A percentile compares a stretch with the other conserved stretches of the same genome.
Conservation (phyloP, 2,888 invertebrate species). For the Agrochola circellaris region DNA sequence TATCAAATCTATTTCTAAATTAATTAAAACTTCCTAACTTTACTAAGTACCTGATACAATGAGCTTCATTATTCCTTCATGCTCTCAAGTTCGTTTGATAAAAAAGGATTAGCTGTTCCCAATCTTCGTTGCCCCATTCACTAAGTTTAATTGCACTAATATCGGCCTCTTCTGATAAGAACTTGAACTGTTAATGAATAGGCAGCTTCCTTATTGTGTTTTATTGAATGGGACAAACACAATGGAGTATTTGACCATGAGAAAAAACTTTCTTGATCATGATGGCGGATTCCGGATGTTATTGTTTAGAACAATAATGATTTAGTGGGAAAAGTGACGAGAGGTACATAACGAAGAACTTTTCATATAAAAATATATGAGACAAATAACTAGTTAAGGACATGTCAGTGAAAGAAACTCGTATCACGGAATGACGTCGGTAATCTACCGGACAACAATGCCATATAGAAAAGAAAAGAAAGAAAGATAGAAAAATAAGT, state of each 20-base stretch:
- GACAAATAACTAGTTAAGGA: neutral
- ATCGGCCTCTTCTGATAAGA: conserved; percentile 54
- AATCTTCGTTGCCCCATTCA: conserved; percentile 57
- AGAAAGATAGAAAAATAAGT: too few species aligned
- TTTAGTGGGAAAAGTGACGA: neutral
- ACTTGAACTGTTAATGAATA: conserved; percentile 55
- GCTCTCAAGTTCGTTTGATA: conserved; percentile 35
- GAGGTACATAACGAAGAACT: neutral
- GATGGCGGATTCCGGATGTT: neutral
- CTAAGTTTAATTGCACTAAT: conserved; percentile 63
- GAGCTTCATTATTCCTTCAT: conserved; percentile 51
- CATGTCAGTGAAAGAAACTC: neutral
- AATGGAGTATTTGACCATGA: conserved; percentile 40
- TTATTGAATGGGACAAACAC: conserved; percentile 42
- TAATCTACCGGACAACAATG: neutral
- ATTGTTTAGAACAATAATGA: conserved; percentile 12
- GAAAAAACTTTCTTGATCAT: conserved; percentile 12
- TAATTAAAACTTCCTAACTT: conserved; percentile 50
- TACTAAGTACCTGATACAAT: conserved; percentile 27
- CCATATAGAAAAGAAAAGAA: too few species aligned
- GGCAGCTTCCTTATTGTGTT: conserved; percentile 53
- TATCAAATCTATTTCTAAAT: conserved; percentile 39
- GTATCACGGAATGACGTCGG: too few species aligned
- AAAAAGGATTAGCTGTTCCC: conserved; percentile 51
- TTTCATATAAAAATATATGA: too few species aligned